Conservation (phyloP, 2,113 vertebrate species). For the Excalfactoria chinensis region DNA sequence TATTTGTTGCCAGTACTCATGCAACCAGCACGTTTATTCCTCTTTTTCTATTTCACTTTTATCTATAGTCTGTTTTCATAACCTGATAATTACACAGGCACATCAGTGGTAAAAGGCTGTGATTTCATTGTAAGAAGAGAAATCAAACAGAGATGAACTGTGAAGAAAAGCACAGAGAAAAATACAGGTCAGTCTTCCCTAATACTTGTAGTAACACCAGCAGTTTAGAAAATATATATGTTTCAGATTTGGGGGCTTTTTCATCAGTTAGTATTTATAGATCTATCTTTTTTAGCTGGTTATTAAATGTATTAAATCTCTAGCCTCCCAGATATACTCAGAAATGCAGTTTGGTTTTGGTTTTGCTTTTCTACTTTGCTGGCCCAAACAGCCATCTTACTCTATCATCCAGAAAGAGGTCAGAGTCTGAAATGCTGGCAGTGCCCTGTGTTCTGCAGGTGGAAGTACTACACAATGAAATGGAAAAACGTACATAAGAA, state of each 20-base stretch:
- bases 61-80: constrained; percentile 28
- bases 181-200: not conserved
- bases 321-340: not conserved
- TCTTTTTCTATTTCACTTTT: constrained; percentile 31
- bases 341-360: not conserved
- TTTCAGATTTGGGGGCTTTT: not conserved
- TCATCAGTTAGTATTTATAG: not conserved
- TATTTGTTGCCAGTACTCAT: not conserved
- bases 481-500: not conserved
- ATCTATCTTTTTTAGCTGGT: not conserved
- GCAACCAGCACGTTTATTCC: not conserved
- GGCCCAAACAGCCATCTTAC: not conserved
- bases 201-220: not conserved
- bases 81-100: constrained; percentile 21
- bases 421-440: not conserved
- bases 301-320: not conserved
- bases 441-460: not conserved
- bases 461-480: constrained; percentile 3
- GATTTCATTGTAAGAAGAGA: constrained; percentile 15
- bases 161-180: not conserved
- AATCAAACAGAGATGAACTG: constrained; percentile 21
- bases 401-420: not conserved
- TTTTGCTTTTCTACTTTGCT: not conserved
- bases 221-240: not conserved
- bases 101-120: constrained; percentile 17